Base-by-base conservation (phyloP, 37 sponge, comb jelly and placozoan species). In the Lycopodina hypogea region DNA sequence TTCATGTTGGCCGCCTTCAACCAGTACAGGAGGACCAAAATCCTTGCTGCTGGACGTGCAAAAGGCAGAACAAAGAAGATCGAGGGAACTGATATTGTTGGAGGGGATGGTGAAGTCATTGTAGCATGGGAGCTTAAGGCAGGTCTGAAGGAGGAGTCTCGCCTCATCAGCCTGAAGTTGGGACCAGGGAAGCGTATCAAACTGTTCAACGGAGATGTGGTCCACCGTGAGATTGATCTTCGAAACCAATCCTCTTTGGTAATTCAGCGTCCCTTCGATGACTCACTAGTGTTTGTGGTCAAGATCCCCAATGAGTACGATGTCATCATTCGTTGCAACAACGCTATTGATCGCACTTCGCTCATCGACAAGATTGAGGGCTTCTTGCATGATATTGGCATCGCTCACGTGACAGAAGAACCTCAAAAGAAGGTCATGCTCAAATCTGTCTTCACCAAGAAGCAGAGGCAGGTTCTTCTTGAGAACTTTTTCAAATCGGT, bases 401-500 rank as follows among this genome's bases (percentile, higher is more conserved):
- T 93, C 34, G 72, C 42, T 0, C 38, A 57, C 69, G 64, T 70
- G 11, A 80, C 83, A 42, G 87, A 88, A 70, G 90, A 89, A 68
- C 83, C 83, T 12, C 70, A 71, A 45, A 83, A 70, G 66, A 77
- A 77, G 42, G 42, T 76, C 24, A 58, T 92, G 68, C 26, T 86
- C 69, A 71, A 56, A 23, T 14, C 70, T 22, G 62, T 72, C 1
- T 91, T 86, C 74, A 95, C 96, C 41, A 86, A 92, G 75, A 86
- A 86, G 38, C 68, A 86, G 0, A 72, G 96, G 4, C 93, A 95
- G 77, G 39, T 51, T 14, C 88, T 92, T 8, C 55, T 95, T 22
- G 96, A 92, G 76, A 63, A 86, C 48, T 95, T 95, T 76, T 89
- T 95, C 87, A 92, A 89, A 65, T 88, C 90, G 0, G 90, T 93